Percentiles rank a stretch among this genome's conserved stretches.
phyloP scores from a whole-genome alignment of 2,888 invertebrate genomes.

The Leucoptera coffeella region DNA sequence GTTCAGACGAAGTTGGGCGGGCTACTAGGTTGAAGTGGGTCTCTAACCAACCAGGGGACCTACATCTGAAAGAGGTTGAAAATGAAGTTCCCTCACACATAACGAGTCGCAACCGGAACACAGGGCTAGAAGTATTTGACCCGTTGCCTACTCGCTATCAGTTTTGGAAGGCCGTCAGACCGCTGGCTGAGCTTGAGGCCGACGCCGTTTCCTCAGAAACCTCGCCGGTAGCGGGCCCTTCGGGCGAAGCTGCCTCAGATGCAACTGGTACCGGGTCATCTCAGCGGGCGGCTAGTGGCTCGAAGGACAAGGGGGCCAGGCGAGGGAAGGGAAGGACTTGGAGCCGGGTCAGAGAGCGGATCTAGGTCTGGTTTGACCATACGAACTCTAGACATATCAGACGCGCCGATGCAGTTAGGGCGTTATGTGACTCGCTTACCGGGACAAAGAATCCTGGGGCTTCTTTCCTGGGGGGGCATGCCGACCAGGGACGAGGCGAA shows the following conservation, averaged over 20 bases:
- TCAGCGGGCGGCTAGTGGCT: not conserved
- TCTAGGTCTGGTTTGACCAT: no score
- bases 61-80: not conserved
- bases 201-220: not conserved
- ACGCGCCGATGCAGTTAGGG: no score
- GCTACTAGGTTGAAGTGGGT: not conserved
- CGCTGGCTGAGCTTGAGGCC: not conserved
- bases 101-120: not conserved
- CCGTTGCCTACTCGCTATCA: not conserved
- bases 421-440: no score
- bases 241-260: not conserved
- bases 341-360: no score
- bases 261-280: not conserved
- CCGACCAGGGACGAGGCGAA: no score
- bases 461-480: no score
- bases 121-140: not conserved
- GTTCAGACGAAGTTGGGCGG: not conserved
- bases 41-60: not conserved
- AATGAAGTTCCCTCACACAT: not conserved
- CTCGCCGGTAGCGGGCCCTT: not conserved
- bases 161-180: no score
- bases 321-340: not conserved
- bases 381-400: no score
- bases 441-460: no score
- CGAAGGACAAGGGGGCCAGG: not conserved